phyloP scores from a whole-genome alignment of 2,888 invertebrate genomes.

The Melieria crassipennis region DNA sequence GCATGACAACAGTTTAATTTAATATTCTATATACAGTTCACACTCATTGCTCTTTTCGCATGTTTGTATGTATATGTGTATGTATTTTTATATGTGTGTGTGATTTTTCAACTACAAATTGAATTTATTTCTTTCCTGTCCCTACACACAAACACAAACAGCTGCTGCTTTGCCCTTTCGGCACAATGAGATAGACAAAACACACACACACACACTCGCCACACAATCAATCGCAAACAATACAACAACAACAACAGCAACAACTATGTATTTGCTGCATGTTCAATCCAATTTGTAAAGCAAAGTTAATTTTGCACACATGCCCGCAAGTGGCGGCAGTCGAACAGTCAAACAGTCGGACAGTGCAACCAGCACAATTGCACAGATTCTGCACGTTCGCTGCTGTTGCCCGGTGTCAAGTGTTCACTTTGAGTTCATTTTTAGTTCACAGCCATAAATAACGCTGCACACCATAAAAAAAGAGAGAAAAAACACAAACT shows the following conservation, averaged over 20 bases:
- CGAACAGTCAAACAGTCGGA: background rate
- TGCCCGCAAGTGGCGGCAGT: background rate
- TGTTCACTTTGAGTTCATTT: background rate
- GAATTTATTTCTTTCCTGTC: slow-evolving; percentile 23
- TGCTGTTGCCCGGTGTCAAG: background rate
- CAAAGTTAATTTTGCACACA: slow-evolving; percentile 5
- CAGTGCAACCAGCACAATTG: background rate
- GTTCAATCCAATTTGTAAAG: slow-evolving; percentile 7
- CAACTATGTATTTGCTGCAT: background rate
- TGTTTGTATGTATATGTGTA: too few species aligned
- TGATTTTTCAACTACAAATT: slow-evolving; percentile 15
- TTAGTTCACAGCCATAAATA: background rate
- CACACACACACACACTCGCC: background rate
- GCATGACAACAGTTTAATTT: slow-evolving; percentile 22
- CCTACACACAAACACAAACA: background rate
- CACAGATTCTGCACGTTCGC: background rate
- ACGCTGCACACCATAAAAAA: background rate
- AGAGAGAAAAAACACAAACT: too few species aligned
- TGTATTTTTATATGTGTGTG: too few species aligned
- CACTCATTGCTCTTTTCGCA: background rate
- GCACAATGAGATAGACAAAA: background rate
- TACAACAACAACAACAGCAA: background rate
- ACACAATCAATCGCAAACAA: background rate
- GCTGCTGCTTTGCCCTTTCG: background rate
- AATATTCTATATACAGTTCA: slow-evolving; percentile 6